Evolutionary conservation across 2,113 vertebrate genomes (phyloP), one percentile per base, ranked within the genome.

Genomic region (Coregonus clupeaformis): DNA sequence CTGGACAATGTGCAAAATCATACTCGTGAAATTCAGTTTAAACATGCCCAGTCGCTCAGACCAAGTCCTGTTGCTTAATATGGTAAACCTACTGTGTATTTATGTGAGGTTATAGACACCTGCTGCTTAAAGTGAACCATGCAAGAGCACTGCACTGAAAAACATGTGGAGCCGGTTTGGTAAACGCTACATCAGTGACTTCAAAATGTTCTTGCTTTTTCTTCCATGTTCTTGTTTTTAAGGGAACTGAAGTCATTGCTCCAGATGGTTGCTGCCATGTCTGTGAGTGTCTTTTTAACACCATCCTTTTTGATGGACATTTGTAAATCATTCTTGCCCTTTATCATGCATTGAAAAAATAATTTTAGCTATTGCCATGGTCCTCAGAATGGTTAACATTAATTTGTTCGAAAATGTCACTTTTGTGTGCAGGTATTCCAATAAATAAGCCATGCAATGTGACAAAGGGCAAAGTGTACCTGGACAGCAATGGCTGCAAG

Each of bases 401-500:
- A 60, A 60, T 60, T 60, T 1, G 11, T 22, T 60, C 5, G 52
- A 14, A 14, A 20, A 6, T 20, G 59, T 22, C 30, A 30, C 25
- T 6, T 65, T 13, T 70, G 14, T 7, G n/a, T 25, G n/a, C 74
- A 89, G 85, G 86, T 81, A 22, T 84, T 32, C 18, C 0, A 1
- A 72, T 9, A 30, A 3, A 0, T 9, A 65, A 25, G 0, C 2
- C 64, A 0, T 98, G 96, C 81, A 90, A 65, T 12, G 77, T 90
- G 22, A 67, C 71, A 11, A 84, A 67, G 22, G 87, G 85, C 0
- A 13, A 65, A 18, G 90, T 84, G 0, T 49, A 89, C 64, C 86
- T 98, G 76, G 76, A 42, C 18, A 72, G 83, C 0, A 36, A 74
- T 29, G 93, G 85, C 78, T 98, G 96, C 20, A 72, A 52, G 12